Base-by-base conservation (phyloP, 2,888 invertebrate species). In the Leptinotarsa juncta region DNA sequence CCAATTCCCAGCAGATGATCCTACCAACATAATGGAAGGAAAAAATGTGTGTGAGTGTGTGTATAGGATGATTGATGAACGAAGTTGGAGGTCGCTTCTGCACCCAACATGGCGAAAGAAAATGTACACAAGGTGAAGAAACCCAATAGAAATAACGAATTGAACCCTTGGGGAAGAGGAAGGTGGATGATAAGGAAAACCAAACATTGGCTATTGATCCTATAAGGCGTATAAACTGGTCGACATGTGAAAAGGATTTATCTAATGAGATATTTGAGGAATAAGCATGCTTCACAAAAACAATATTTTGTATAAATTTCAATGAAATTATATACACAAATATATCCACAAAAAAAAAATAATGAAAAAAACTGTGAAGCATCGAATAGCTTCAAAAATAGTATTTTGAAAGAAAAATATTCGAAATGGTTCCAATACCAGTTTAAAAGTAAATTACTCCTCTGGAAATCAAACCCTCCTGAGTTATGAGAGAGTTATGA, bases 1-100 rank as follows among this genome's bases (percentile, higher is more conserved):
- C 72, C 74, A 75, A 76, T 74, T 76, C 74, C 72, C 78, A 76
- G 49, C 70, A 73, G 76, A 76, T 76, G 73, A 76, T 78, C 70
- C 76, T 53, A 66, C 70, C 62, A 74, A 65, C 72, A 76, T 68
- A 72, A 75, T 72, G 62, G 77, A 77, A 74, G 42, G 77, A 66
- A 67, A 67, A 60, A 55, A 50, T 67, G 69, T 65, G 74, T 72
- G 74, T 32, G 32, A 7, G 32, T 65, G 72, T 23, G 70, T 66
- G 67, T 72, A 62, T 65, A 20, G 70, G 67, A 77, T 77, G 76
- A 77, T 77, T 77, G 76, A 77, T 77, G 74, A 72, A 70, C 48
- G 65, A 49, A 12, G 48, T 16, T 15, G 49, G 68, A 18, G 57
- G 69, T 49, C 14, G 48, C 20, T 50, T 15, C 42, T 15, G 57